A percentile compares a stretch with the other conserved stretches of the same genome.
Conservation (phyloP, 2,113 vertebrate genomes). For the Physeter macrocephalus region DNA sequence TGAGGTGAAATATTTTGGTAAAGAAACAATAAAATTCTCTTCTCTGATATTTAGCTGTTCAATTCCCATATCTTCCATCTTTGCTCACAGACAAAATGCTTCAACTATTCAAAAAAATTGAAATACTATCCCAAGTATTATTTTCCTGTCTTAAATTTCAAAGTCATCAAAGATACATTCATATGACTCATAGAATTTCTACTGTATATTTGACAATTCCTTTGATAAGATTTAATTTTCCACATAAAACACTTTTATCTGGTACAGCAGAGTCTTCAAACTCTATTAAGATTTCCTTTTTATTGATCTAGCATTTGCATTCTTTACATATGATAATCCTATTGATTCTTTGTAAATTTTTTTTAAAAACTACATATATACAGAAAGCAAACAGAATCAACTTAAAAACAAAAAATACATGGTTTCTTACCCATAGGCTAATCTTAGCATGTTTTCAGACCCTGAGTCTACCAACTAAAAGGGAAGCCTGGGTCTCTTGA, state of each 20-base stretch:
- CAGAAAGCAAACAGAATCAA: neutral
- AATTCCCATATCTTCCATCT: neutral
- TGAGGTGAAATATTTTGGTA: neutral
- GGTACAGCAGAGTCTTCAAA: neutral
- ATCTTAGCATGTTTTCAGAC: neutral
- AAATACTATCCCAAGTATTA: neutral
- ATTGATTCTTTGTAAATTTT: neutral
- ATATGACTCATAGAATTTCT: neutral
- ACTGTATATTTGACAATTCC: neutral
- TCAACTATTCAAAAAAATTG: neutral
- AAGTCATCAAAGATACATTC: neutral
- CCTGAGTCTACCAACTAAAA: neutral
- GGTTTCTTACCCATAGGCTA: neutral
- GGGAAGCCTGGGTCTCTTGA: neutral
- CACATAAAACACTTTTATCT: neutral
- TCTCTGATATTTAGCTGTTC: neutral
- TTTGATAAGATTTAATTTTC: neutral
- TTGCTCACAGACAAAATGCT: neutral
- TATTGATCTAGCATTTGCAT: neutral
- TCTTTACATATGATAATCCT: neutral
- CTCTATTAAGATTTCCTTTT: neutral
- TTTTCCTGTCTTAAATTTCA: neutral
- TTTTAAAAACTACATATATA: neutral
- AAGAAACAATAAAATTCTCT: neutral
- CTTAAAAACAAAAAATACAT: neutral